These are phyloP conservation scores for Drosophila anomalata DNA, from an alignment of 2,888 invertebrate genomes.

Conservation along the genomic window DNA sequence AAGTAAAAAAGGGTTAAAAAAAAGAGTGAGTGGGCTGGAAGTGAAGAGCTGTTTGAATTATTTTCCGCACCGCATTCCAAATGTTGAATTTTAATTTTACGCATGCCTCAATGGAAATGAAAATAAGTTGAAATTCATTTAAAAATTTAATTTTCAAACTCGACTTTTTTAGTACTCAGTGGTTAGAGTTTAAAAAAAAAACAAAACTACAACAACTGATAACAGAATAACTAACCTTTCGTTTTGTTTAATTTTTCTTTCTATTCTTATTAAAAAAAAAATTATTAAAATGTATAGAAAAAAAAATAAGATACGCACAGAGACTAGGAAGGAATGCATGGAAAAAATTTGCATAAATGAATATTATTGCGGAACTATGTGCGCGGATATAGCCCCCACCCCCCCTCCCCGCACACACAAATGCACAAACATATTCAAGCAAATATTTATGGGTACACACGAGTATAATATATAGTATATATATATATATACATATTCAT, in stretches of 20 bases:
- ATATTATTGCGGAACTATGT: constrained; percentile 53
- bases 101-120: constrained; percentile 30
- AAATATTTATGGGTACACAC: constrained; percentile 27
- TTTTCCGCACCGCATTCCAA: constrained; percentile 26
- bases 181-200: not conserved
- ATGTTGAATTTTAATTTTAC: constrained; percentile 45
- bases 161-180: not conserved
- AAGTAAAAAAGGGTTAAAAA: constrained; percentile 19
- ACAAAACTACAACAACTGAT: no score
- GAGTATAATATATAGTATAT: constrained; percentile 29
- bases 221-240: no score
- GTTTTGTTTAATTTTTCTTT: not conserved
- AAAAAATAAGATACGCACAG: constrained; percentile 2
- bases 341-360: constrained; percentile 48
- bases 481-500: constrained; percentile 56
- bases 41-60: constrained; percentile 31
- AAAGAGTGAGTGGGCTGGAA: not conserved
- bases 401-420: not conserved
- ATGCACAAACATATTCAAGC: constrained; percentile 9
- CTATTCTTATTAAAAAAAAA: not conserved
- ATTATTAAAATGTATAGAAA: constrained; percentile 1
- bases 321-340: constrained; percentile 37
- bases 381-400: constrained; percentile 22
- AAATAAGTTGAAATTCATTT: constrained; percentile 29
- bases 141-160: not conserved